Percentiles rank a stretch among this genome's conserved stretches.
Conservation (phyloP, 1,140 invertebrate species). For the Coenobita brevimanus region DNA sequence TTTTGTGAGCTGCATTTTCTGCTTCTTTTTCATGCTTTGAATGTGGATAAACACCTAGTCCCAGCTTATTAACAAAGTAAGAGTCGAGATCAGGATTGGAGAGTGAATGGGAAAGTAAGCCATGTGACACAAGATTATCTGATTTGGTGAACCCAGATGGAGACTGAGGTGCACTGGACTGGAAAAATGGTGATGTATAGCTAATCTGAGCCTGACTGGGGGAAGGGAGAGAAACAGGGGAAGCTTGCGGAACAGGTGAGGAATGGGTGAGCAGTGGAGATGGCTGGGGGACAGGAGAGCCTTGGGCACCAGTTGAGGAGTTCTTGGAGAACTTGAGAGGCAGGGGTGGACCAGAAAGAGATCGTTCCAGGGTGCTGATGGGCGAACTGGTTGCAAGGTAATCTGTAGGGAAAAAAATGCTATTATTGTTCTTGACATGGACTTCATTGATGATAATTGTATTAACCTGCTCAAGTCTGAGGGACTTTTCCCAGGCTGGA, state of each 20-base stretch:
- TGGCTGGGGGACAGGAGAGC: slow-evolving; percentile 40
- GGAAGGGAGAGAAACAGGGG: slow-evolving; percentile 9
- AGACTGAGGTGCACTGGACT: slow-evolving; percentile 25
- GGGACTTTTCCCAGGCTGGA: no score
- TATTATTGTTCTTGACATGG: no score
- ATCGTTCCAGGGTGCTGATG: slow-evolving; percentile 22
- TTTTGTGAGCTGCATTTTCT: slow-evolving; percentile 72
- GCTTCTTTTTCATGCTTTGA: slow-evolving; percentile 73
- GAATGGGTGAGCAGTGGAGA: slow-evolving; percentile 21
- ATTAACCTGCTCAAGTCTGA: no score
- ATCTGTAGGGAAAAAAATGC: slow-evolving; percentile 30
- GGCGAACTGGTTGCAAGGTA: slow-evolving; percentile 46
- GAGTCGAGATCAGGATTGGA: slow-evolving; percentile 62
- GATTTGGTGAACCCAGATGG: slow-evolving; percentile 40
- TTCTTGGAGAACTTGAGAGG: slow-evolving; percentile 37
- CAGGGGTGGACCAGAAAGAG: slow-evolving; percentile 27
- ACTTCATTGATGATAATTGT: no score
- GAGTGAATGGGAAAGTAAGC: background rate
- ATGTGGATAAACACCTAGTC: slow-evolving; percentile 60
- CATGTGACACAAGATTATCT: slow-evolving; percentile 30
- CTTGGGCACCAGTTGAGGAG: background rate
- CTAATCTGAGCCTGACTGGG: slow-evolving; percentile 38
- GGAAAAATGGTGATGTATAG: background rate
- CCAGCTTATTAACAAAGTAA: slow-evolving; percentile 69
- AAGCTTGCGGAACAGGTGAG: slow-evolving; percentile 17